Conservation (phyloP, 2,113 vertebrate genomes). For the Gobio gobio region DNA sequence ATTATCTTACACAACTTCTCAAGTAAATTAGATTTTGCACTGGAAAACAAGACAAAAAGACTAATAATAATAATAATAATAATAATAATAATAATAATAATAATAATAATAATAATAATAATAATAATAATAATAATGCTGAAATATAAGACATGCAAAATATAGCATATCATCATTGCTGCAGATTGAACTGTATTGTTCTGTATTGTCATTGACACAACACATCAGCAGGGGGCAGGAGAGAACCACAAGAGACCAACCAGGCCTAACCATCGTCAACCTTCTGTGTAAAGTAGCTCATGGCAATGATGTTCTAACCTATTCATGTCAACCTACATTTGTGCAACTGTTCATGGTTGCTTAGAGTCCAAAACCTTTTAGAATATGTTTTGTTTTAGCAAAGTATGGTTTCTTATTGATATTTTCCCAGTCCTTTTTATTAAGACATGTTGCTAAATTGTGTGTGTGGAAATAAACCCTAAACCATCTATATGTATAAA, state of each 20-base stretch:
- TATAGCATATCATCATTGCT: background rate
- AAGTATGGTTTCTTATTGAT: background rate
- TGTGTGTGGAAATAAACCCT: background rate
- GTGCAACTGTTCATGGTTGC: background rate
- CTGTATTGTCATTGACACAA: background rate
- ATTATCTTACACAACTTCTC: background rate
- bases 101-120: too few relatives aligned
- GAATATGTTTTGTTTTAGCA: background rate
- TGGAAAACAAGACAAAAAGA: background rate
- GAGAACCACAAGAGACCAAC: conserved; percentile 8
- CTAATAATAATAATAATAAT: background rate
- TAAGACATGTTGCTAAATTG: background rate
- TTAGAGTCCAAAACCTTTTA: conserved; percentile 2
- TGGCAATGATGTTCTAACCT: conserved; percentile 15
- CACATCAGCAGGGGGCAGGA: conserved; percentile 25
- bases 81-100: too few relatives aligned
- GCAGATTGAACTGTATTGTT: background rate
- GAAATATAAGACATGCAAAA: background rate
- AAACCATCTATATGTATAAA: background rate
- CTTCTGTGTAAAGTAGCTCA: background rate
- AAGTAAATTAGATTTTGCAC: background rate
- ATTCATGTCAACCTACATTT: conserved; percentile 20
- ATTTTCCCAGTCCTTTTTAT: background rate
- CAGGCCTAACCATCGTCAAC: background rate
- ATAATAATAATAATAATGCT: background rate